Conservation (phyloP, 2,888 invertebrate genomes). For the Campoletis raptor region DNA sequence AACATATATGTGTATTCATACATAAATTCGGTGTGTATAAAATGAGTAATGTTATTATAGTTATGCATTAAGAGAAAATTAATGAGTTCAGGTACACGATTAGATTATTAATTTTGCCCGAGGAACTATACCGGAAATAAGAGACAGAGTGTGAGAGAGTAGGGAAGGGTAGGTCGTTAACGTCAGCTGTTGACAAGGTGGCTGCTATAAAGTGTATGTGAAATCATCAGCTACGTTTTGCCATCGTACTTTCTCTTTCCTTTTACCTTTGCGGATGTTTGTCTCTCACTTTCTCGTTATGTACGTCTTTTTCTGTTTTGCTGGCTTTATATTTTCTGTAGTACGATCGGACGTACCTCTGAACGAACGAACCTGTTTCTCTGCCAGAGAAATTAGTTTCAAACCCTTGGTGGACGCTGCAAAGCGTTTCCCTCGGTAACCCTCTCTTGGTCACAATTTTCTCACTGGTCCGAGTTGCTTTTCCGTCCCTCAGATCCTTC, state of each 20-base stretch:
- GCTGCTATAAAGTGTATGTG: slow-evolving; percentile 52
- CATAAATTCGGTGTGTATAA: not conserved
- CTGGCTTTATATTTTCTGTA: slow-evolving; percentile 6
- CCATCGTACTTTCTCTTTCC: slow-evolving; percentile 25
- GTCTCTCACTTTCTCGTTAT: slow-evolving; percentile 21
- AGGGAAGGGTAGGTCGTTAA: slow-evolving; percentile 60
- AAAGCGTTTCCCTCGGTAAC: slow-evolving; percentile 15
- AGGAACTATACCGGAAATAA: slow-evolving; percentile 15
- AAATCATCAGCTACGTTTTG: slow-evolving; percentile 55
- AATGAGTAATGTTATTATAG: slow-evolving; percentile 49
- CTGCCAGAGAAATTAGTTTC: slow-evolving; percentile 58
- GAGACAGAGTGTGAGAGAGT: not conserved
- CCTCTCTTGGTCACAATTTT: slow-evolving; percentile 23
- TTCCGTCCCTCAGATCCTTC: slow-evolving; percentile 11
- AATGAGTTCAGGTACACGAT: slow-evolving; percentile 60
- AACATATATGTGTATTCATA: not conserved
- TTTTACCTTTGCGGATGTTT: slow-evolving; percentile 4
- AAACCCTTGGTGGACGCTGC: slow-evolving; percentile 44
- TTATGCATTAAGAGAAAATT: slow-evolving; percentile 57
- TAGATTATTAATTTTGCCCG: slow-evolving; percentile 63
- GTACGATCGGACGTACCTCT: slow-evolving; percentile 29
- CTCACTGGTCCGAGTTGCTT: slow-evolving; percentile 19
- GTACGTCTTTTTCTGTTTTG: slow-evolving; percentile 24
- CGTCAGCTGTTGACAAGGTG: slow-evolving; percentile 63
- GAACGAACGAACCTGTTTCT: slow-evolving; percentile 51